Base-by-base conservation (phyloP, 2,888 invertebrate genomes). In the Platycheirus rosarum region DNA sequence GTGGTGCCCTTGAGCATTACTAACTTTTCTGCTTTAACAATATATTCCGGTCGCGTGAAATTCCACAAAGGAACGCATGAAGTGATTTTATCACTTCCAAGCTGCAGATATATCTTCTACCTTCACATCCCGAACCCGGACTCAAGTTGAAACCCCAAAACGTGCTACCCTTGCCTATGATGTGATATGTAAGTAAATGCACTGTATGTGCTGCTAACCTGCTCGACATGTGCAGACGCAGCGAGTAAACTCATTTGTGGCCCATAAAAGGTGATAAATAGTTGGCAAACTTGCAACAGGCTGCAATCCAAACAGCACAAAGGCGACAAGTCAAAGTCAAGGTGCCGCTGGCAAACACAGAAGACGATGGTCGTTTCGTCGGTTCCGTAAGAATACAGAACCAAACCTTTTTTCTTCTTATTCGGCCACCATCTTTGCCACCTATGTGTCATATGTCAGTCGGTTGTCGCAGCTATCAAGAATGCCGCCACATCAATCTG, bases 181-280 rank as follows among this genome's bases (percentile, higher is more conserved):
- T 40, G 20, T 55, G 23, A 49, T 55, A 2, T 51, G 16, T 29
- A n/a, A n/a, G n/a, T n/a, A n/a, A n/a, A n/a, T 14, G 8, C 18
- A 4, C 6, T 35, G 37, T 53, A 32, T 44, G 53, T 53, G 23
- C 9, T 37, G 14, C 11, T 68, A 78, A 57, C 78, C 78, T 60
- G 77, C 65, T 51, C 42, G 57, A 51, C 65, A 70, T 65, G 69
- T 57, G 40, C 6, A 23, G 23, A 23, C 23, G 23, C n/a, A n/a
- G 69, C 18, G 57, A 75, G 71, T 65, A 70, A 82, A 73, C 82
- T 82, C 77, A 82, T 82, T 82, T 82, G 71, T 71, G 71, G 71
- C 63, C 82, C 77, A 77, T 82, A 82, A 82, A 82, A 77, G 82
- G 82, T 82, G 77, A 82, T 82, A 82, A 82, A 82, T 82, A 68